Percentiles rank a stretch among this genome's conserved stretches.
Conservation (phyloP, 2,113 vertebrate genomes). For the Megaceryle torquata region DNA sequence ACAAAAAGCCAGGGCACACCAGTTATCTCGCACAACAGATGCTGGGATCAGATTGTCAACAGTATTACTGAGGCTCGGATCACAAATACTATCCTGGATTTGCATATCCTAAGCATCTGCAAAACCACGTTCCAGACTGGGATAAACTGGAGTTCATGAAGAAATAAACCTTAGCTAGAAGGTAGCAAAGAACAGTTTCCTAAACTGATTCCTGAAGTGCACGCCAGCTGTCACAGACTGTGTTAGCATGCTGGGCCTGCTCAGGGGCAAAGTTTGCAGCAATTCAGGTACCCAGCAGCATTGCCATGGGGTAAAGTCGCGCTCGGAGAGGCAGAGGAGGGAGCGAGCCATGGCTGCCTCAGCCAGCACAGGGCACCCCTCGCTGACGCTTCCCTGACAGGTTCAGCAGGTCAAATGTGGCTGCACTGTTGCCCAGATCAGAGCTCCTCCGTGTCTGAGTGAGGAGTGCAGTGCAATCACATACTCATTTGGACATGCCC, state of each 20-base stretch:
- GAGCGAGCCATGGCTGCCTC: neutral
- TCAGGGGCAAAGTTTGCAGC: neutral
- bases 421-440: accelerated
- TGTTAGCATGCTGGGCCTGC: accelerated
- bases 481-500: neutral
- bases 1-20: neutral
- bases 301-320: neutral
- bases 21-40: neutral
- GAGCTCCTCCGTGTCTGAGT: neutral
- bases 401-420: accelerated
- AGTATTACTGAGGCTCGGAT: neutral
- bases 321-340: neutral
- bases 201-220: neutral
- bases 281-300: neutral
- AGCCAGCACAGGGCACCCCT: neutral
- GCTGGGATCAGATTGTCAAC: neutral
- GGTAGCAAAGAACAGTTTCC: neutral
- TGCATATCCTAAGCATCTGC: neutral
- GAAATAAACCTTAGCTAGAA: neutral
- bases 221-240: accelerated
- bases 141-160: neutral
- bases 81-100: neutral
- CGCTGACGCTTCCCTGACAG: accelerated
- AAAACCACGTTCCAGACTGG: neutral
- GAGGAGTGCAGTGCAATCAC: neutral